Base-by-base conservation (phyloP, 2,797 vertebrate species). In the Schizopygopsis malacanthus region DNA sequence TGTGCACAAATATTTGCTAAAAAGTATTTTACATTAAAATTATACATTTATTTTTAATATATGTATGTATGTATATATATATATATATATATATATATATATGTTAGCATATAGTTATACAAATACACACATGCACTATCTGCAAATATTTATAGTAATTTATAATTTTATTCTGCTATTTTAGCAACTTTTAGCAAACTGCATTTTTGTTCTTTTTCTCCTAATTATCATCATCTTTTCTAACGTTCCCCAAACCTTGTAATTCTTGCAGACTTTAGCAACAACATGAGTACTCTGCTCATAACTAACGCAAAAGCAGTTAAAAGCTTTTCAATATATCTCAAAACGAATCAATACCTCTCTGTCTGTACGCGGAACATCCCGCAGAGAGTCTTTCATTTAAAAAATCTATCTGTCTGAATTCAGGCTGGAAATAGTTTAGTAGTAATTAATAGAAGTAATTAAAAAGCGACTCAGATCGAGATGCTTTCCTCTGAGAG, bases 381-480 rank as follows among this genome's bases (percentile, higher is more conserved):
- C 15, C 47, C 79, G 4, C 41, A 2, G 65, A 43, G 67, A 65
- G 71, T n/a, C 18, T 82, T 82, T 75, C 61, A 84, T 84, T 86
- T 16, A 69, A 88, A 84, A 54, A 73, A 39, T 59, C 45, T 13
- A 52, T 61, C 41, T 2, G 63, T 71, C 85, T 61, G 37, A 47
- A 79, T 69, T 81, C 39, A 15, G 13, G 33, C 85, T 54, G 73
- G 73, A 73, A 47, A 41, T 12, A 45, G 61, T 50, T 28, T 28
- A 33, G 28, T 33, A 33, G 28, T 33, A 33, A 33, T 33, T 33
- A 33, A 33, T 33, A 33, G 28, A 81, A 69, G 47, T 16, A 15
- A 52, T 59, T 16, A 43, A 28, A 59, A 8, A 28, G 50, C 0
- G 33, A 82, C n/a, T 41, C 45, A 39, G 43, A 67, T 11, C 18